Percentiles rank a stretch among this genome's conserved stretches.
These are phyloP conservation scores for Pantelozetes paolii DNA, from an alignment of 2,888 invertebrate genomes.

Conservation along the genomic window DNA sequence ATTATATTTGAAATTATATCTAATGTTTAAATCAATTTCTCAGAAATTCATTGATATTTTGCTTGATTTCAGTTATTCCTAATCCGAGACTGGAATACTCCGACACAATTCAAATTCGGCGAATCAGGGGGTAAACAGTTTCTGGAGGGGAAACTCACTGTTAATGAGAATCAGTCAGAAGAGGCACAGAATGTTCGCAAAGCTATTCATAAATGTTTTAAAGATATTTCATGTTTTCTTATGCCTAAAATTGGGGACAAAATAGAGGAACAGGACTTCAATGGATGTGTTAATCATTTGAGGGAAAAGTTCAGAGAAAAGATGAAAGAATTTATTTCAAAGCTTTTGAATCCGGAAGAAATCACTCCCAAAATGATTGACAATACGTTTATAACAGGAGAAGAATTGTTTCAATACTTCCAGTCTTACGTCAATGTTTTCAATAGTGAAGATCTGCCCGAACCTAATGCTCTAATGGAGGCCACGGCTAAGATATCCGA, in stretches of 20 bases:
- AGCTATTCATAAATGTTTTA: neutral
- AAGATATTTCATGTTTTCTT: neutral
- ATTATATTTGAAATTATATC: no score
- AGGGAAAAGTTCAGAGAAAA: neutral
- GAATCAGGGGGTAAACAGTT: neutral
- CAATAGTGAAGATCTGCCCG: neutral
- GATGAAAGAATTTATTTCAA: neutral
- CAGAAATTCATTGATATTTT: neutral
- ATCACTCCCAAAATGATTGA: neutral
- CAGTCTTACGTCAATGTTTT: neutral
- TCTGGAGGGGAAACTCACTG: neutral
- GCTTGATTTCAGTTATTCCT: neutral
- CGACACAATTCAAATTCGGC: neutral
- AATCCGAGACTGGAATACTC: constrained; percentile 11
- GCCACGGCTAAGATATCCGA: neutral
- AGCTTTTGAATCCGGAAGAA: neutral
- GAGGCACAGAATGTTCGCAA: neutral
- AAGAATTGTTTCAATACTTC: neutral
- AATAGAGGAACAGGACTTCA: neutral
- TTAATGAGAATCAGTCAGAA: neutral
- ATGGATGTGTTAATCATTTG: neutral
- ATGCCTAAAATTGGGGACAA: neutral
- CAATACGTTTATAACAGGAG: neutral
- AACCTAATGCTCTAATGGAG: neutral
- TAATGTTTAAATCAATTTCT: neutral